Conservation (phyloP, 2,797 vertebrate genomes). For the Serranus cabrilla region DNA sequence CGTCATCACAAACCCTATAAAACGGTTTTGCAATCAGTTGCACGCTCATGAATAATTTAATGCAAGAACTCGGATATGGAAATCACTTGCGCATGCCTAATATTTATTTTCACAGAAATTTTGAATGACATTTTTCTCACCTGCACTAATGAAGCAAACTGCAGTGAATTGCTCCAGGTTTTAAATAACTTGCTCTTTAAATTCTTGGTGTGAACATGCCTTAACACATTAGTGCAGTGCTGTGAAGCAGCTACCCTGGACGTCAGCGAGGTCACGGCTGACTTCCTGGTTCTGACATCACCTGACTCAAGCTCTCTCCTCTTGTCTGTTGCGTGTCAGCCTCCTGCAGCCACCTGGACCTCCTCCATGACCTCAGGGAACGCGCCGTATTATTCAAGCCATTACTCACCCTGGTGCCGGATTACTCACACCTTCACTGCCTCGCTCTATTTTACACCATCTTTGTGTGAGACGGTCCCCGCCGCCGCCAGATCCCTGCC, state of each 20-base stretch:
- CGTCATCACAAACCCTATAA: too few relatives aligned
- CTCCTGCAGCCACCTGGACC: slow-evolving; percentile 56
- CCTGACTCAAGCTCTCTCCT: not conserved
- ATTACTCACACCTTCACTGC: slow-evolving; percentile 65
- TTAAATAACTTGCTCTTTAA: not conserved
- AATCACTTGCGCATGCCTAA: too few relatives aligned
- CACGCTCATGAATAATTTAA: too few relatives aligned
- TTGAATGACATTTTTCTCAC: not conserved
- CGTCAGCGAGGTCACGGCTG: slow-evolving; percentile 15
- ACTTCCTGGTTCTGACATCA: slow-evolving; percentile 38
- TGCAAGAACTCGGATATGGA: too few relatives aligned
- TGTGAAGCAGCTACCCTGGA: not conserved
- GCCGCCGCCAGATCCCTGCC: slow-evolving; percentile 22
- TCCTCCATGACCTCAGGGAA: slow-evolving; percentile 58
- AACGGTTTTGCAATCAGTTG: too few relatives aligned
- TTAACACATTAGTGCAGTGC: slow-evolving; percentile 1
- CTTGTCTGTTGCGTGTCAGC: slow-evolving; percentile 62
- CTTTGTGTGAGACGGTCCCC: slow-evolving; percentile 12
- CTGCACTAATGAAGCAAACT: slow-evolving; percentile 11
- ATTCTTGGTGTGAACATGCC: not conserved
- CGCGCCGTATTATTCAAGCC: slow-evolving; percentile 35
- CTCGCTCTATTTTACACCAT: not conserved
- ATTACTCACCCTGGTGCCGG: slow-evolving; percentile 62
- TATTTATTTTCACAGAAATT: not conserved
- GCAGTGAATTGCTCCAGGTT: not conserved